Evolutionary conservation across 2,888 invertebrate species (phyloP).

Genomic region (Monoplex corrugatus): DNA sequence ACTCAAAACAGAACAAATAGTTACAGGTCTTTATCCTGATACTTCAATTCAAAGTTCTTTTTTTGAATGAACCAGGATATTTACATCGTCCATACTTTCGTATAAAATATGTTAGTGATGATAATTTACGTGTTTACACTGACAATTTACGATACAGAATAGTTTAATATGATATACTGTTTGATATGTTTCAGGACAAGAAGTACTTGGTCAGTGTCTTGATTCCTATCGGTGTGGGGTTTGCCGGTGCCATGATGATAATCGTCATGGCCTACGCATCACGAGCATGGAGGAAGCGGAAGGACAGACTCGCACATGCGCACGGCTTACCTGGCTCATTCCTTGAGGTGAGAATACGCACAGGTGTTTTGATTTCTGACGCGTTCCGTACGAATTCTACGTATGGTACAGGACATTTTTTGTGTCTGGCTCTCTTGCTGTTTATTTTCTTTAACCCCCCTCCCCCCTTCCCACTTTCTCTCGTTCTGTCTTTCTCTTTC

Average conservation of each 20-base stretch:
- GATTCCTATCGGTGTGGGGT: conserved; percentile 63
- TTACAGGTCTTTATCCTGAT: too few relatives aligned
- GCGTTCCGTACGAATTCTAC: too few relatives aligned
- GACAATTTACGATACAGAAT: too few relatives aligned
- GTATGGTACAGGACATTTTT: too few relatives aligned
- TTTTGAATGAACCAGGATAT: too few relatives aligned
- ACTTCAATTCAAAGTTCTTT: too few relatives aligned
- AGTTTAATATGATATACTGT: too few relatives aligned
- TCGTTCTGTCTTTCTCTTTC: not conserved
- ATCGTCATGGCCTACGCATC: conserved; percentile 61
- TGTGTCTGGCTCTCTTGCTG: too few relatives aligned
- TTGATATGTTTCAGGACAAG: conserved; percentile 55
- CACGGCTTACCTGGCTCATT: conserved; percentile 36
- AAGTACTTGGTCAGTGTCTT: conserved; percentile 63
- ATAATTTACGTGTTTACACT: too few relatives aligned
- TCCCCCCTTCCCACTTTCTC: not conserved
- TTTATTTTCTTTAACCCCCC: not conserved
- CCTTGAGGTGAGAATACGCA: conserved; percentile 30
- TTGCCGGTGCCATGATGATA: conserved; percentile 62
- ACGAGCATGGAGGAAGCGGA: conserved; percentile 51
- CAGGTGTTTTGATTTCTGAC: too few relatives aligned
- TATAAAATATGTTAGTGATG: too few relatives aligned
- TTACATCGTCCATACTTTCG: not conserved
- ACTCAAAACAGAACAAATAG: too few relatives aligned
- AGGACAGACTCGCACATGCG: conserved; percentile 34